phyloP scores from a whole-genome alignment of 1,140 invertebrate genomes.

The Centruroides vittatus region DNA sequence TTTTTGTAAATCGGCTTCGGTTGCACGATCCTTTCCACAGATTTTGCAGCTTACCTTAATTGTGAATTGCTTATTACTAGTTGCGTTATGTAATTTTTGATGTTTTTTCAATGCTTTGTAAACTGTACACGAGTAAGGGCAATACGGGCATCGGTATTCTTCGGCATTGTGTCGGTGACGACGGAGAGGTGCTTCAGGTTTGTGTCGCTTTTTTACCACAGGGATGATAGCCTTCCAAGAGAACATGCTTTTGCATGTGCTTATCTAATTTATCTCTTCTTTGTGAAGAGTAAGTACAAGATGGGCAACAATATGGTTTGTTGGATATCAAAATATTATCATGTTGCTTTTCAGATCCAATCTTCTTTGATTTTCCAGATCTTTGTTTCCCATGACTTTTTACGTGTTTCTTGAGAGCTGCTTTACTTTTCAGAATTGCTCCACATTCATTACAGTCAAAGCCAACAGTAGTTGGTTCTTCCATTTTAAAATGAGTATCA shows the following conservation, averaged over 20 bases:
- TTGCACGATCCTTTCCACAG: constrained; percentile 39
- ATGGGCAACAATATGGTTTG: constrained; percentile 19
- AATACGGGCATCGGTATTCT: constrained; percentile 38
- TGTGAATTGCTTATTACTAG: constrained; percentile 11
- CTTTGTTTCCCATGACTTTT: constrained; percentile 14
- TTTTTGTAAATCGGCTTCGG: constrained; percentile 35
- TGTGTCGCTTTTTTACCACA: constrained; percentile 23
- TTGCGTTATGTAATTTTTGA: constrained; percentile 24
- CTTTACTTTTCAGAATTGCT: constrained; percentile 18
- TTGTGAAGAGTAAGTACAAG: constrained; percentile 20
- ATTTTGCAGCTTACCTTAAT: constrained; percentile 38
- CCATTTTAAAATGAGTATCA: constrained; percentile 4
- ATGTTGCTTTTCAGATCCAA: constrained; percentile 1
- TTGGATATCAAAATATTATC: neutral
- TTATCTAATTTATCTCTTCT: constrained; percentile 23
- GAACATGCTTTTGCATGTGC: constrained; percentile 23
- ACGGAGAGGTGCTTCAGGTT: constrained; percentile 20
- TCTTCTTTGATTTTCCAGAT: constrained; percentile 13
- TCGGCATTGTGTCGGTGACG: constrained; percentile 28
- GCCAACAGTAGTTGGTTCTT: constrained; percentile 8
- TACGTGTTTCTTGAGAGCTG: constrained; percentile 21
- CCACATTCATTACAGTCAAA: constrained; percentile 24
- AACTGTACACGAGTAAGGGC: constrained; percentile 41
- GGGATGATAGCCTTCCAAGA: constrained; percentile 22
- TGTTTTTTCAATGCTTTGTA: constrained; percentile 41